These are phyloP conservation scores for Sebastes oblongus DNA, from an alignment of 2,797 vertebrate genomes.

Conservation along the genomic window DNA sequence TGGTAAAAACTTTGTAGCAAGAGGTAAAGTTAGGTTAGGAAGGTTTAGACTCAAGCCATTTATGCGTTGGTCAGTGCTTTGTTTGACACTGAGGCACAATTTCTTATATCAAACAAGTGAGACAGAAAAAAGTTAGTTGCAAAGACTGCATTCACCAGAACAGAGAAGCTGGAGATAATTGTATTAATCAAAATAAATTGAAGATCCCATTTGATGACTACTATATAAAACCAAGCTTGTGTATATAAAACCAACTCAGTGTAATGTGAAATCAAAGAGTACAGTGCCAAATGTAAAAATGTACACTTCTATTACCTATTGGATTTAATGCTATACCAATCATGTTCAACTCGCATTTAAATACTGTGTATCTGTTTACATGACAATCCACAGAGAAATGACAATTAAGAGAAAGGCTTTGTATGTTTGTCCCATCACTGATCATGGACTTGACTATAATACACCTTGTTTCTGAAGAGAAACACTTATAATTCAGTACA, in stretches of 20 bases:
- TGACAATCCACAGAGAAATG: not conserved
- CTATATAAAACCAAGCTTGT: not conserved
- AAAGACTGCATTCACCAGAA: not conserved
- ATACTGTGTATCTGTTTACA: too few species aligned
- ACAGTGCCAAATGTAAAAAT: not conserved
- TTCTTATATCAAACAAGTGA: not conserved
- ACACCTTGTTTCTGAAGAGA: not conserved
- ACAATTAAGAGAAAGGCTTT: not conserved
- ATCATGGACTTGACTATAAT: not conserved
- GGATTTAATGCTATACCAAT: not conserved
- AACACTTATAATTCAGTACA: constrained; percentile 19
- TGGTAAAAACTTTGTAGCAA: not conserved
- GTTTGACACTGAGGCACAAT: not conserved
- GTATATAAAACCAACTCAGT: not conserved
- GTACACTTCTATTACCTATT: not conserved
- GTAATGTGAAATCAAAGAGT: not conserved
- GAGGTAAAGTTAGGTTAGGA: not conserved
- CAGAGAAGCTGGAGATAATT: not conserved
- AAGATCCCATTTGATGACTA: not conserved
- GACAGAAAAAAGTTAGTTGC: not conserved
- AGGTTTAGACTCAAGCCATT: not conserved
- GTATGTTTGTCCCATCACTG: not conserved
- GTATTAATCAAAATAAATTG: not conserved
- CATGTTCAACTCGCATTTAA: not conserved
- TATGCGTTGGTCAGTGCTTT: not conserved